Conservation (phyloP, 2,797 vertebrate species). For the Chromobotia macracanthus region DNA sequence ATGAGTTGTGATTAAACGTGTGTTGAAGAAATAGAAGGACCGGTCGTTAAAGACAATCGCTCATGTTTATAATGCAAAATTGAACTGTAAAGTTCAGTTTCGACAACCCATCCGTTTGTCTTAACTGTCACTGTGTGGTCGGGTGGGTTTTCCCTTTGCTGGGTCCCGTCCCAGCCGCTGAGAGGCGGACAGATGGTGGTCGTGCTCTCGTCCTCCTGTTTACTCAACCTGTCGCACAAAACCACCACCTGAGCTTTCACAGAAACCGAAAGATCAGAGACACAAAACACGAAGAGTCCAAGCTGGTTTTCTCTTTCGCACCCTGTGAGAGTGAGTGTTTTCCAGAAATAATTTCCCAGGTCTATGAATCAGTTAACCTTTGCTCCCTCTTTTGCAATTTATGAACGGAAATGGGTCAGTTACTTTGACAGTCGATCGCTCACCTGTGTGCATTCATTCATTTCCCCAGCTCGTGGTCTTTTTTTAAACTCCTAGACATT, state of each 20-base stretch:
- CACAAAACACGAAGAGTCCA: not conserved
- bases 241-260: constrained; percentile 29
- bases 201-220: constrained; percentile 44
- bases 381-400: constrained; percentile 22
- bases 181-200: constrained; percentile 60
- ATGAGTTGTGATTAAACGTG: not conserved
- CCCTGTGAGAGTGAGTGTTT: not conserved
- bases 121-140: constrained; percentile 16
- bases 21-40: not conserved
- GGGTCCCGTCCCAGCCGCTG: constrained; percentile 12
- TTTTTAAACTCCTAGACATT: not conserved
- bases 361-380: constrained; percentile 33
- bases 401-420: not conserved
- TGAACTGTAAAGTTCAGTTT: constrained; percentile 9
- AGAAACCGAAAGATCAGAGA: constrained; percentile 5
- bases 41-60: not conserved
- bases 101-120: not conserved
- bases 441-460: not conserved
- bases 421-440: not conserved
- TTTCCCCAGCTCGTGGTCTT: not conserved
- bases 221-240: constrained; percentile 44
- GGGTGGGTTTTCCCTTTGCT: constrained; percentile 33
- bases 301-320: not conserved
- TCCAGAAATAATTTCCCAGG: constrained; percentile 7
- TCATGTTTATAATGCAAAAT: not conserved